These are phyloP conservation scores for Montipora foliosa DNA, from an alignment of 64 coral and sea anemone genomes.

Conservation along the genomic window DNA sequence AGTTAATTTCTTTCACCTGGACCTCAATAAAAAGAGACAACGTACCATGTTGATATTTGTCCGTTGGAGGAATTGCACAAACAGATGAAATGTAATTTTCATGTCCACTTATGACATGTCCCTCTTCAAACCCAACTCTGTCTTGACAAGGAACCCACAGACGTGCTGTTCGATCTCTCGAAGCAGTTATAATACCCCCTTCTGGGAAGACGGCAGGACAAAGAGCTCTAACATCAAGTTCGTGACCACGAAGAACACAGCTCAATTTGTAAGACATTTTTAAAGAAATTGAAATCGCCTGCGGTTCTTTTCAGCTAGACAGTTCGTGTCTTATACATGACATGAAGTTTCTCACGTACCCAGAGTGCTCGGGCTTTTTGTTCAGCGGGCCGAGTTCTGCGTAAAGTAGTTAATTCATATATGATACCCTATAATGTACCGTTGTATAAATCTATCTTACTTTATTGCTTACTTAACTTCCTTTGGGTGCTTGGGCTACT, in stretches of 20 bases:
- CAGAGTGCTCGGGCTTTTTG: background rate
- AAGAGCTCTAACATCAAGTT: conserved; percentile 92
- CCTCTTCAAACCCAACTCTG: conserved; percentile 75
- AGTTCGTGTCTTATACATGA: background rate
- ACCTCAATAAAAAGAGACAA: background rate
- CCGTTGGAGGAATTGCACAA: conserved; percentile 84
- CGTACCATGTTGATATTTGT: conserved; percentile 91
- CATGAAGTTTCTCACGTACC: background rate
- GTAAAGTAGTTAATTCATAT: too few species aligned
- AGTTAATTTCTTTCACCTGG: background rate
- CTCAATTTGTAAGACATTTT: conserved; percentile 93
- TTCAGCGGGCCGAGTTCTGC: too few species aligned
- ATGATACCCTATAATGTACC: too few species aligned
- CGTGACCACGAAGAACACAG: conserved; percentile 88
- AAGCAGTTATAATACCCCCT: conserved; percentile 83
- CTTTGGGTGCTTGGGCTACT: too few species aligned
- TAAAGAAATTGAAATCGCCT: background rate
- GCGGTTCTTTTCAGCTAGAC: background rate
- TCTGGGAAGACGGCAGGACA: conserved; percentile 85
- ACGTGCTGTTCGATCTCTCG: conserved; percentile 86
- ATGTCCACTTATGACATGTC: conserved; percentile 93
- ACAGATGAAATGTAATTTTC: conserved; percentile 94
- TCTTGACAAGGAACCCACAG: conserved; percentile 80
- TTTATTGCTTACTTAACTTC: too few species aligned
- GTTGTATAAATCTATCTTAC: too few species aligned